These are phyloP conservation scores for Brevimyrus niger DNA, from an alignment of 2,113 vertebrate species.

Conservation along the genomic window DNA sequence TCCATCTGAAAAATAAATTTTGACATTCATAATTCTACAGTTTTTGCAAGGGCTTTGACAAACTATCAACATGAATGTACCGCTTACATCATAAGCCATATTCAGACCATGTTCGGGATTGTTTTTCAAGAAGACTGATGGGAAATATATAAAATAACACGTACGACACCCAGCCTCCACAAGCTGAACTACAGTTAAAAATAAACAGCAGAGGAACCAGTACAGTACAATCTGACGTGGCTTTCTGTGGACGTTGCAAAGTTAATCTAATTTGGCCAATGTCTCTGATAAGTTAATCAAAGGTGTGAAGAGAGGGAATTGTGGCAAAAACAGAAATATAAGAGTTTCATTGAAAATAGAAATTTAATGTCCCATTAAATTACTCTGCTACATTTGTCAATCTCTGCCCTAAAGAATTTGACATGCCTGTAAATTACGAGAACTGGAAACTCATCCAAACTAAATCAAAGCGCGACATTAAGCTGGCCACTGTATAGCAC, in stretches of 20 bases:
- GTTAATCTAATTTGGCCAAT: background rate
- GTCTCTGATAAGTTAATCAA: background rate
- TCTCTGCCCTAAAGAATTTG: background rate
- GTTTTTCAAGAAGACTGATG: background rate
- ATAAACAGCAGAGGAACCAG: background rate
- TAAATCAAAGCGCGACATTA: background rate
- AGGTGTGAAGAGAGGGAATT: background rate
- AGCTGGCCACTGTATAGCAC: background rate
- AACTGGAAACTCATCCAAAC: background rate
- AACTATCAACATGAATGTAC: background rate
- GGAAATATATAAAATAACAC: background rate
- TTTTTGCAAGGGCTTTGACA: background rate
- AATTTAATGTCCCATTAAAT: background rate
- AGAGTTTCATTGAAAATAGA: background rate
- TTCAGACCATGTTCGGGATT: background rate
- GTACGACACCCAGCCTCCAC: background rate
- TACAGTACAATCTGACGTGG: background rate
- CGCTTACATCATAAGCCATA: constrained; percentile 6
- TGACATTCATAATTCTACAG: background rate
- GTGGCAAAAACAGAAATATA: background rate
- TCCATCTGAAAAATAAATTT: constrained; percentile 3
- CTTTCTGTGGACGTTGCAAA: background rate
- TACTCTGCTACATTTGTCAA: background rate
- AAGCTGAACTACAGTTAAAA: too few species aligned
- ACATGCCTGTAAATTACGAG: background rate